Conservation (phyloP, 2,888 invertebrate species). For the Polyommatus iphigenia region DNA sequence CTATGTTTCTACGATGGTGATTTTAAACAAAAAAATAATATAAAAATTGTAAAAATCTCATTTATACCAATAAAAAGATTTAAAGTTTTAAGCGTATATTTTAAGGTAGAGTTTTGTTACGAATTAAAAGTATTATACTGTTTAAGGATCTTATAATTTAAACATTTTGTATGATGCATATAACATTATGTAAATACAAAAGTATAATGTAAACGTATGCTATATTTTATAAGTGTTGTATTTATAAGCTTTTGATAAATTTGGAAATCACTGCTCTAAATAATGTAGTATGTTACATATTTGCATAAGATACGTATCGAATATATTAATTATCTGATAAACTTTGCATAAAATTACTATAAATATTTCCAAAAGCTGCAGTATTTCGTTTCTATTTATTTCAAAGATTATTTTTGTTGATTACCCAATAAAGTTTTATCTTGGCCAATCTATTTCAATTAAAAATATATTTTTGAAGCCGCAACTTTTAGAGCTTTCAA, state of each 20-base stretch:
- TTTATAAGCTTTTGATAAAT: not conserved
- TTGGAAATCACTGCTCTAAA: not conserved
- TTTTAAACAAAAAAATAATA: conserved; percentile 33
- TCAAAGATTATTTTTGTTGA: not conserved
- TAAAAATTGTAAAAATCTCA: conserved; percentile 31
- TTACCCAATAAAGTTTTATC: not conserved
- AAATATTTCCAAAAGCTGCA: not conserved
- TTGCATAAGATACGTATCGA: not conserved
- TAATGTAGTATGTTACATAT: not conserved
- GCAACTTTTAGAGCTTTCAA: not conserved
- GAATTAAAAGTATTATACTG: conserved; percentile 7
- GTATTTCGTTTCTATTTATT: not conserved
- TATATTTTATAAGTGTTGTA: not conserved
- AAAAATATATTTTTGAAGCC: not conserved
- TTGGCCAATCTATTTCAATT: not conserved
- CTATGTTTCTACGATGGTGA: conserved; percentile 54
- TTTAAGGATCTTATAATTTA: conserved; percentile 6
- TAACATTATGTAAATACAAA: not conserved
- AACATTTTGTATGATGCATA: not conserved
- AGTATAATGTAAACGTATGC: not conserved
- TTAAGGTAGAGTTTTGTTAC: not conserved
- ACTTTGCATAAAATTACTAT: not conserved
- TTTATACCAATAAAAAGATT: not conserved
- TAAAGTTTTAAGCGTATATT: not conserved
- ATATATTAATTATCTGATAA: not conserved